A percentile compares a stretch with the other conserved stretches of the same genome.
These are phyloP conservation scores for Oplegnathus fasciatus DNA, from an alignment of 2,113 vertebrate genomes.

Conservation along the genomic window DNA sequence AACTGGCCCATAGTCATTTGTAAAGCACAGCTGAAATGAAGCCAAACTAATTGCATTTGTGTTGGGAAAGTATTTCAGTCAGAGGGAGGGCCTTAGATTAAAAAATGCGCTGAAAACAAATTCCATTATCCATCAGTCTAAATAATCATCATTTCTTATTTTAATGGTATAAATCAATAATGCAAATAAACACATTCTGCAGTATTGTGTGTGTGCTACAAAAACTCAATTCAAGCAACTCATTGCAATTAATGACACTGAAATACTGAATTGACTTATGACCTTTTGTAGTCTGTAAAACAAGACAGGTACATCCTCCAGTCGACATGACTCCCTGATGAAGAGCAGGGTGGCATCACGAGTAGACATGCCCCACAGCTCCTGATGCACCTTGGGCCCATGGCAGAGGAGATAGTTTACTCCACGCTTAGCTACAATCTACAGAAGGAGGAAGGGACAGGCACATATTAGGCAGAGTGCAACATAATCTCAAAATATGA, in stretches of 20 bases:
- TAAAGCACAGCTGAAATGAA: slow-evolving; percentile 37
- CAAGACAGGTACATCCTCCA: slow-evolving; percentile 93
- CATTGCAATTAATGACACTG: not conserved
- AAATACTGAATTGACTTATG: slow-evolving; percentile 24
- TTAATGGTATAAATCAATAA: not conserved
- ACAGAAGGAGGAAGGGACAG: not conserved
- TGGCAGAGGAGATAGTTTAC: slow-evolving; percentile 90
- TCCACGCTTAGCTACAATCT: slow-evolving; percentile 91
- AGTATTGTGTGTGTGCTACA: not conserved
- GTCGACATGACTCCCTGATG: slow-evolving; percentile 89
- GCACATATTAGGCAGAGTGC: not conserved
- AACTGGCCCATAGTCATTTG: slow-evolving; percentile 36
- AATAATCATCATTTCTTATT: not conserved
- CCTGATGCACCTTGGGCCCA: slow-evolving; percentile 88
- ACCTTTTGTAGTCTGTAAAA: slow-evolving; percentile 94
- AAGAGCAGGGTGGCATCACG: slow-evolving; percentile 88
- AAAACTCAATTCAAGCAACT: not conserved
- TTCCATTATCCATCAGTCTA: not conserved
- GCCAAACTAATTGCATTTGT: slow-evolving; percentile 1
- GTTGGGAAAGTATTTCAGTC: not conserved
- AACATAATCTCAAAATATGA: not conserved
- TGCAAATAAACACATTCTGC: not conserved
- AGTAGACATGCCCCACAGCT: slow-evolving; percentile 87
- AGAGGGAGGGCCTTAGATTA: not conserved
- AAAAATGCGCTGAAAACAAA: slow-evolving; percentile 16